Percentiles rank a stretch among this genome's conserved stretches.
These are phyloP conservation scores for Eupithecia insigniata DNA, from an alignment of 2,888 invertebrate species.

Conservation along the genomic window DNA sequence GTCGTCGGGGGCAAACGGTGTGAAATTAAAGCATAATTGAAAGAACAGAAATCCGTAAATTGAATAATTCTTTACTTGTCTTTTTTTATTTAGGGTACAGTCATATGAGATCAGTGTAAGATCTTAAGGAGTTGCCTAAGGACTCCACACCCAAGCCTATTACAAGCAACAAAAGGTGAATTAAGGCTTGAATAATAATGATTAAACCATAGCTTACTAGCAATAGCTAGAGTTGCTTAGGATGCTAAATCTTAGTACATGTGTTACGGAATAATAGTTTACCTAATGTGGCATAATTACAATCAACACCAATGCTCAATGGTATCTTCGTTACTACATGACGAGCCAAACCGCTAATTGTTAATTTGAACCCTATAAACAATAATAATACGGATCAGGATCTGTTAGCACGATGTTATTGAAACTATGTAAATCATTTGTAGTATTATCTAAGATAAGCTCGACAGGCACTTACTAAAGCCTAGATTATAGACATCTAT, in stretches of 20 bases:
- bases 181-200: background rate
- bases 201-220: background rate
- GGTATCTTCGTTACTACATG: background rate
- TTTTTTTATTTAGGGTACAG: no score
- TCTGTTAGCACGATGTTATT: background rate
- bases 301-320: background rate
- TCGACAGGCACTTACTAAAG: background rate
- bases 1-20: slow-evolving; percentile 33
- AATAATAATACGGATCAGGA: background rate
- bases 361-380: background rate
- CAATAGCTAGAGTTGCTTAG: background rate
- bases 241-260: background rate
- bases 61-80: no score
- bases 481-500: background rate
- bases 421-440: background rate
- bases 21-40: slow-evolving; percentile 59
- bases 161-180: background rate
- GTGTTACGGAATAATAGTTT: background rate
- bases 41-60: no score
- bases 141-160: no score
- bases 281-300: background rate
- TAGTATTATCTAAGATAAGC: background rate
- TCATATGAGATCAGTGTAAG: no score
- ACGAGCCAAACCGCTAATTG: background rate
- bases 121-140: no score